Conservation (phyloP, 2,797 vertebrate genomes). For the Tapirus indicus region DNA sequence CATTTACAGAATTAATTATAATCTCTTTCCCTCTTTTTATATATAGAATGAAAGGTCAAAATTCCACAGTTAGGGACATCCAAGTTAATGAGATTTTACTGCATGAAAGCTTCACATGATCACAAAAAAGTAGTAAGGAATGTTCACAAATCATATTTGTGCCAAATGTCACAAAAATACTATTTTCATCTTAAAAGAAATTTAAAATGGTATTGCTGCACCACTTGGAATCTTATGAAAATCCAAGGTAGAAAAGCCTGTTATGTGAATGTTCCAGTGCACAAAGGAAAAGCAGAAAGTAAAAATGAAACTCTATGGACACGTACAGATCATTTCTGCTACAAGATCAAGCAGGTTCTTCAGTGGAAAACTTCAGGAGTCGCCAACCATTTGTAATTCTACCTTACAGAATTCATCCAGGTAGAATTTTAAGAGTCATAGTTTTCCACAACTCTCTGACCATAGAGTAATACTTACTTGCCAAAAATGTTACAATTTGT, state of each 20-base stretch:
- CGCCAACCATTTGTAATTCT: conserved; percentile 66
- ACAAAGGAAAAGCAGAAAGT: conserved; percentile 56
- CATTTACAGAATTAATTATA: conserved; percentile 53
- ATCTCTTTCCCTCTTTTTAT: conserved; percentile 34
- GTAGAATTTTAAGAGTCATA: conserved; percentile 59
- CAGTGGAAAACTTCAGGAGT: conserved; percentile 38
- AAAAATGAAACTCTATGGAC: conserved; percentile 29
- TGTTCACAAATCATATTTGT: conserved; percentile 37
- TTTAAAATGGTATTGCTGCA: conserved; percentile 45
- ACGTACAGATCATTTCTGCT: conserved; percentile 55
- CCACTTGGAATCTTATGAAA: conserved; percentile 7
- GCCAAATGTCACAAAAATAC: conserved; percentile 41
- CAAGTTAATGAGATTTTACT: conserved; percentile 39
- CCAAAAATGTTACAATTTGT: conserved; percentile 59
- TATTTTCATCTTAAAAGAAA: conserved; percentile 51
- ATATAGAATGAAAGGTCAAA: conserved; percentile 49
- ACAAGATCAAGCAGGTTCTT: conserved; percentile 22
- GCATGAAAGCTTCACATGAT: conserved; percentile 44
- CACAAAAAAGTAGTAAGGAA: conserved; percentile 33
- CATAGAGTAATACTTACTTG: conserved; percentile 42
- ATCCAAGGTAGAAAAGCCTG: conserved; percentile 20
- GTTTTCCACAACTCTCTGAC: conserved; percentile 65
- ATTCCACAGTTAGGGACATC: not conserved
- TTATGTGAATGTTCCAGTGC: not conserved
- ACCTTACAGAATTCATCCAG: conserved; percentile 61